Base-by-base conservation (phyloP, 2,888 invertebrate genomes). In the Noctua comes region DNA sequence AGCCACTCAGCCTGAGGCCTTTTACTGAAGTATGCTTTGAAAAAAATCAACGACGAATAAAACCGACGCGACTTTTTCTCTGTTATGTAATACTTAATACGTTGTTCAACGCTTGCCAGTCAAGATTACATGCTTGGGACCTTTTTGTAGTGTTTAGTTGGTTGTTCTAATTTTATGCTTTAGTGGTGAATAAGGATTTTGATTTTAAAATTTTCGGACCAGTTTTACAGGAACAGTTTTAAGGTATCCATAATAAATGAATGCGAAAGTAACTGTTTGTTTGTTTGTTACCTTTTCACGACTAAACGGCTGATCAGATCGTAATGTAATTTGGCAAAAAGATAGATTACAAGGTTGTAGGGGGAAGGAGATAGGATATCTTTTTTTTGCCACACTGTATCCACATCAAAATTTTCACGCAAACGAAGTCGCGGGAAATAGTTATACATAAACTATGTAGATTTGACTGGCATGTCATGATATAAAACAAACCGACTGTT, bases 21-120 rank as follows among this genome's bases (percentile, higher is more conserved):
- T 86, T 88, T 83, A 79, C 82, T 76, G 69, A 80, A 89, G 86
- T 81, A 68, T 54, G 79, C 76, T 84, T 80, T 82, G 79, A 79
- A 89, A 85, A 88, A 82, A 81, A 79, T 77, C 73, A 70, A 64
- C 79, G 68, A 21, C 59, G 71, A 78, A 70, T 69, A 68, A 80
- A 80, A 64, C 65, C 66, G 59, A 31, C 68, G 16, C 13, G 48
- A 65, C 46, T 57, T 80, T 85, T 79, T 79, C 3, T 59, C 16
- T 62, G 54, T 71, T 73, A 27, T 62, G 73, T 84, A 48, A 74
- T 64, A 64, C 68, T 73, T 77, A 68, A 54, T 59, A 76, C 54
- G 46, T 18, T 65, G n/a, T 74, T 78, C 51, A 71, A 82, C 40
- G 70, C 40, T n/a, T 66, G 68, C 36, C 46, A 62, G 70, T 48